Conservation (phyloP, 2,797 vertebrate species). For the Orientallactaga sibirica region DNA sequence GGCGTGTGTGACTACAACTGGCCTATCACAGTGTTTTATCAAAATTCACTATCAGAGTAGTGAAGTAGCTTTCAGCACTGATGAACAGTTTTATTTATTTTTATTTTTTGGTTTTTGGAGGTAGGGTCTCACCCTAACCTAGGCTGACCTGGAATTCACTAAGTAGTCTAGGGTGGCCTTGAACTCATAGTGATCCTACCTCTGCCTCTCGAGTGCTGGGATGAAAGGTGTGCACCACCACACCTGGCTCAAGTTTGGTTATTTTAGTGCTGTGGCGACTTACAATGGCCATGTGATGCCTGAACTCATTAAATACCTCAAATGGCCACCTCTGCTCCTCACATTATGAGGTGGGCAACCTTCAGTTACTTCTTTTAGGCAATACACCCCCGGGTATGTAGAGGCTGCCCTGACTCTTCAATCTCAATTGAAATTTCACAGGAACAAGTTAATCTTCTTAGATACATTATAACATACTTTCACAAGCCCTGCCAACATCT, state of each 20-base stretch:
- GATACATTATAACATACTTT: not conserved
- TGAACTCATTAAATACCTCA: conserved; percentile 14
- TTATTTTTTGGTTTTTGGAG: no score
- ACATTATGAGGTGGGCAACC: not conserved
- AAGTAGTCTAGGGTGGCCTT: no score
- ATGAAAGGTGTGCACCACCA: no score
- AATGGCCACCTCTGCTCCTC: not conserved
- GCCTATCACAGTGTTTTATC: not conserved
- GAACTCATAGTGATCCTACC: no score
- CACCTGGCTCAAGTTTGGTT: not conserved
- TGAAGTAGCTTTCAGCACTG: conserved; percentile 14
- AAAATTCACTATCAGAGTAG: conserved; percentile 52
- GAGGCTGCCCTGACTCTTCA: not conserved
- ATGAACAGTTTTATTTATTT: not conserved
- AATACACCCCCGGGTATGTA: not conserved
- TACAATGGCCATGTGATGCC: not conserved
- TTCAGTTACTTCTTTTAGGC: not conserved
- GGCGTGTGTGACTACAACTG: no score
- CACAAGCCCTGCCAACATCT: conserved; percentile 2
- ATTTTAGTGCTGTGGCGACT: not conserved
- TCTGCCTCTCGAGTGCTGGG: no score
- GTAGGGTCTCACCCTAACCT: no score
- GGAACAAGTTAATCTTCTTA: not conserved
- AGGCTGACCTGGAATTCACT: no score
- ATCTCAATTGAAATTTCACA: not conserved